phyloP scores from a whole-genome alignment of 2,888 invertebrate species.

The Morpho deidamia region DNA sequence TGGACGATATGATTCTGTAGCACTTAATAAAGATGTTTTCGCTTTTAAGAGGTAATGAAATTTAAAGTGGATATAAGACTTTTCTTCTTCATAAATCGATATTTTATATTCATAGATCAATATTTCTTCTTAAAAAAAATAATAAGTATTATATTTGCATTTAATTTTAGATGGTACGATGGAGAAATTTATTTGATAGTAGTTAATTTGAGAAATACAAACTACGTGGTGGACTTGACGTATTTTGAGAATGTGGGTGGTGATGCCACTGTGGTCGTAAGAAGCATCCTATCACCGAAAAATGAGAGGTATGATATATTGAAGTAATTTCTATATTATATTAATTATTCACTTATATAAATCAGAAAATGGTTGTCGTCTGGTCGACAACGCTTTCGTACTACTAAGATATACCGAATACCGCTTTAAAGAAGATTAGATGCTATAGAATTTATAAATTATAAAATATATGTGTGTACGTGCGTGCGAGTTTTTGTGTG shows the following conservation, averaged over 20 bases:
- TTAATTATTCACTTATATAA: too few relatives aligned
- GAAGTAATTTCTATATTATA: too few relatives aligned
- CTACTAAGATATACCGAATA: too few relatives aligned
- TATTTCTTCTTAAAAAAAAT: too few relatives aligned
- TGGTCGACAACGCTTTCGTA: too few relatives aligned
- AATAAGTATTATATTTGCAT: too few relatives aligned
- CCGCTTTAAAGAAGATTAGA: too few relatives aligned
- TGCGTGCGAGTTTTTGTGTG: too few relatives aligned
- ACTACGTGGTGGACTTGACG: constrained; percentile 47
- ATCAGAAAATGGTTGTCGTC: too few relatives aligned
- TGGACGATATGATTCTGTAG: constrained; percentile 74
- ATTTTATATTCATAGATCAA: too few relatives aligned
- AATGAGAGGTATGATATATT: constrained; percentile 24
- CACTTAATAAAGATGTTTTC: constrained; percentile 74
- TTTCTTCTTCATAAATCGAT: background rate
- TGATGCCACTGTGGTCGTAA: constrained; percentile 67
- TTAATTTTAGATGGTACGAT: constrained; percentile 51
- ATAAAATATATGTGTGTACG: too few relatives aligned
- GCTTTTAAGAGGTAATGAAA: constrained; percentile 69
- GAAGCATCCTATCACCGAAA: constrained; percentile 52
- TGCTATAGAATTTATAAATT: too few relatives aligned
- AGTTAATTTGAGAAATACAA: constrained; percentile 67
- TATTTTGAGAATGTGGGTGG: constrained; percentile 60
- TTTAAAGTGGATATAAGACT: background rate
- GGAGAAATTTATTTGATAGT: constrained; percentile 58